Base-by-base conservation (phyloP, 2,113 vertebrate species). In the Regulus satrapa region DNA sequence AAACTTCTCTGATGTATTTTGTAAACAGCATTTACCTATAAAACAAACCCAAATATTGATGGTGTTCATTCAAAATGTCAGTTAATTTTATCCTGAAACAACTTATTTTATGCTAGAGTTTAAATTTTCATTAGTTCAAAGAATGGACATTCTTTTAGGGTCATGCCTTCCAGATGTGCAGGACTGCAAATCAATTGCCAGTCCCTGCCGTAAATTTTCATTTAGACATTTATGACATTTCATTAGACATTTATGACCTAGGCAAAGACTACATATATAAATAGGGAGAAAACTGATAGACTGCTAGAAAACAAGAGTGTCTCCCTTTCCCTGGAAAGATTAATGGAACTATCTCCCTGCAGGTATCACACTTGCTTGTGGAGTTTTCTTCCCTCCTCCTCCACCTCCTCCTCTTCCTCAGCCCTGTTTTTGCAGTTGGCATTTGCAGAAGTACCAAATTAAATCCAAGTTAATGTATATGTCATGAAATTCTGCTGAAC, bases 151-250 rank as follows among this genome's bases (percentile, higher is more conserved):
- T 72, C 55, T 51, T 76, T 69, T 76, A 58, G 12, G 25, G 43
- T 87, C 92, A 87, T 61, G 46, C 88, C 55, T 93, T 95, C 85
- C 92, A 95, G 92, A 95, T 95, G 84, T 93, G 58, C 58, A 73
- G 51, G 62, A 32, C 19, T 93, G 66, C 81, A 89, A 96, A 92
- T 93, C 87, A 89, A 80, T 59, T 76, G 51, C 67, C 46, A 88
- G 43, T 58, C 46, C 20, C 54, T 80, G 75, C 55, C 77, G 73
- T 85, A 88, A 88, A 55, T 96, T 89, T 93, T 95, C 4, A 0
- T 61, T 94, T 79, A 69, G 71, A 36, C 34, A 46, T 24, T 83
- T n/a, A n/a, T n/a, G n/a, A n/a, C n/a, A n/a, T n/a, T n/a, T n/a
- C n/a, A n/a, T n/a, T n/a, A n/a, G n/a, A n/a, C n/a, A n/a, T n/a